Percentiles rank a stretch among this genome's conserved stretches.
These are phyloP conservation scores for Caenorhabditis imperialis DNA, from an alignment of 2,888 invertebrate genomes.

Conservation along the genomic window DNA sequence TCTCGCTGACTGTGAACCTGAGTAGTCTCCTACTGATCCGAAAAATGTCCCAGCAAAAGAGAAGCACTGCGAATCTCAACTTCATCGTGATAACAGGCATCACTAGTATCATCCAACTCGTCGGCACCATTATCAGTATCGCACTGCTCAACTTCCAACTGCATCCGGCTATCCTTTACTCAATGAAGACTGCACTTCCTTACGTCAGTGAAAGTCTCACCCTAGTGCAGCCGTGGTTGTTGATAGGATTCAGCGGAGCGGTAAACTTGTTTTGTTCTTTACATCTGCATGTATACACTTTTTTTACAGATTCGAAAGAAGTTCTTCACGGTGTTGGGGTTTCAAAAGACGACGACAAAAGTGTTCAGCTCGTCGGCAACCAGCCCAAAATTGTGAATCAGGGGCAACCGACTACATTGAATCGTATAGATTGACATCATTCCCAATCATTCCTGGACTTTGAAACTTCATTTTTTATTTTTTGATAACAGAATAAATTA, in stretches of 20 bases:
- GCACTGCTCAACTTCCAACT: neutral
- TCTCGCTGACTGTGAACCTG: neutral
- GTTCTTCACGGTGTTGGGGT: neutral
- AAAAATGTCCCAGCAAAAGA: neutral
- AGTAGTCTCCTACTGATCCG: neutral
- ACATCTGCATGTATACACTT: no score
- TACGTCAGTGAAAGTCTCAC: constrained; percentile 20
- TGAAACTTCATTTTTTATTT: no score
- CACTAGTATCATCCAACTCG: constrained; percentile 3
- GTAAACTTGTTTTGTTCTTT: neutral
- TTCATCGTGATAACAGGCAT: constrained; percentile 13
- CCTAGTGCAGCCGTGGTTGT: constrained; percentile 18
- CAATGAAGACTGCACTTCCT: neutral
- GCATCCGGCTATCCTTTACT: neutral
- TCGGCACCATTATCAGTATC: constrained; percentile 10
- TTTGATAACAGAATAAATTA: no score
- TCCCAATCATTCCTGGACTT: no score
- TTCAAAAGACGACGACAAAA: neutral
- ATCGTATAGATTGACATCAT: no score
- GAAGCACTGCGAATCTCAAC: neutral
- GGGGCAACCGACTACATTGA: no score
- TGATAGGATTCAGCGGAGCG: constrained; percentile 4
- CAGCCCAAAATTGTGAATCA: neutral
- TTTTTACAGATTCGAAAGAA: constrained; percentile 8
- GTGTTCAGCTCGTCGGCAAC: neutral